A percentile compares a stretch with the other conserved stretches of the same genome.
Evolutionary conservation across 2,888 invertebrate genomes (phyloP).

Genomic region (Netelia fuscicornis): DNA sequence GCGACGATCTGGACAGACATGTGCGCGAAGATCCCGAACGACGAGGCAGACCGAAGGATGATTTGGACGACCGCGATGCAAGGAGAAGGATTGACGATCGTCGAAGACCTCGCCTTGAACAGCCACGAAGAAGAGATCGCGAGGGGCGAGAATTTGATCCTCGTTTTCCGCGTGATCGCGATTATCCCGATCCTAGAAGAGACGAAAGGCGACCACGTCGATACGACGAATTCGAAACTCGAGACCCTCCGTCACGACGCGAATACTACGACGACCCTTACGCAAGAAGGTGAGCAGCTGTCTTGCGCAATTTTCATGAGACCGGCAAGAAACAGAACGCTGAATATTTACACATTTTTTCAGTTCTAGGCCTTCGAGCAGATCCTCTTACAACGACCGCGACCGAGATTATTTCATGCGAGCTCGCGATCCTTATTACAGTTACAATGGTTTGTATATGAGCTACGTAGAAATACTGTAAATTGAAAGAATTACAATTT

Average conservation of each 20-base stretch:
- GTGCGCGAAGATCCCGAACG: conserved; percentile 79
- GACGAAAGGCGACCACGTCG: conserved; percentile 81
- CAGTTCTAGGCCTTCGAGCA: conserved; percentile 83
- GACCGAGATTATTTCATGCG: conserved; percentile 82
- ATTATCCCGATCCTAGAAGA: conserved; percentile 80
- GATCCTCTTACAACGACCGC: conserved; percentile 83
- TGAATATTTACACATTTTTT: conserved; percentile 36
- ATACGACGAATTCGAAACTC: conserved; percentile 81
- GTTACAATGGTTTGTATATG: conserved; percentile 76
- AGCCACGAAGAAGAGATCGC: conserved; percentile 74
- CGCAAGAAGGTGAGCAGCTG: conserved; percentile 76
- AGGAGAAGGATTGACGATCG: conserved; percentile 79
- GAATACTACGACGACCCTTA: conserved; percentile 83
- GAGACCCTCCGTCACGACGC: conserved; percentile 78
- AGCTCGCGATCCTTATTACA: conserved; percentile 81
- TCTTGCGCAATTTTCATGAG: not conserved
- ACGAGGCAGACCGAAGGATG: conserved; percentile 79
- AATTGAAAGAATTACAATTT: not conserved
- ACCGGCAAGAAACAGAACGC: not conserved
- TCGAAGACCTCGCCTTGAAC: conserved; percentile 76
- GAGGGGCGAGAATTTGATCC: conserved; percentile 78
- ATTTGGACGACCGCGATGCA: conserved; percentile 79
- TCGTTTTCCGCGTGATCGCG: conserved; percentile 78
- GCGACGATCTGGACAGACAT: conserved; percentile 81
- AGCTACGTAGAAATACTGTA: not conserved